phyloP scores from a whole-genome alignment of 2,888 invertebrate genomes.

The Koerneria pararmatus region DNA sequence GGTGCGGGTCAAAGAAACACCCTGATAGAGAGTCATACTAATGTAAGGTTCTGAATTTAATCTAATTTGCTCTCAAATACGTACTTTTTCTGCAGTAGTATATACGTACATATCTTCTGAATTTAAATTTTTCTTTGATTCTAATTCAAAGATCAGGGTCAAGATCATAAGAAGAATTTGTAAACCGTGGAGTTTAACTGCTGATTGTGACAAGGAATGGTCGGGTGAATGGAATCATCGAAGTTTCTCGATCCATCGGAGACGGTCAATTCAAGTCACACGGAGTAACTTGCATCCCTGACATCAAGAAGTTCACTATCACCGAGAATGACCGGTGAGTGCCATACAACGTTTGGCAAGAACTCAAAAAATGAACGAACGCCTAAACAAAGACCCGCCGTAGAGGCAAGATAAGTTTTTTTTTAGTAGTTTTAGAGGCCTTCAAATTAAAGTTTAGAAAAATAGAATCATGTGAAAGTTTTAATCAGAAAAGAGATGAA shows the following conservation, averaged over 20 bases:
- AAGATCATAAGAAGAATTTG: background rate
- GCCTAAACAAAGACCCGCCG: too few species aligned
- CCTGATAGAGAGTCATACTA: too few species aligned
- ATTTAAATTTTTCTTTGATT: background rate
- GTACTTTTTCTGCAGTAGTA: too few species aligned
- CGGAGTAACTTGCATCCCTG: constrained; percentile 64
- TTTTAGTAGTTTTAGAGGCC: too few species aligned
- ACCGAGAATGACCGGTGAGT: constrained; percentile 62
- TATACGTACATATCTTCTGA: too few species aligned
- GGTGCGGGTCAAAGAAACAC: background rate
- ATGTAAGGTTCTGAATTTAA: too few species aligned
- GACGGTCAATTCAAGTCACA: constrained; percentile 65
- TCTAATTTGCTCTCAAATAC: background rate
- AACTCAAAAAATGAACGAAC: too few species aligned
- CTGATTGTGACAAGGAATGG: constrained; percentile 55
- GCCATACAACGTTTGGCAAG: too few species aligned
- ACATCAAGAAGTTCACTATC: constrained; percentile 63
- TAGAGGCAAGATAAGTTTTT: too few species aligned
- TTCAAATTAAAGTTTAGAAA: too few species aligned
- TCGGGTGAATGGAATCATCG: constrained; percentile 61
- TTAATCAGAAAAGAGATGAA: too few species aligned
- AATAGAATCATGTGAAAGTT: too few species aligned
- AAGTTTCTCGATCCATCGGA: constrained; percentile 65
- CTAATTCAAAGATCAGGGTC: background rate
- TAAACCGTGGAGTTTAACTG: background rate